These are phyloP conservation scores for Limonius californicus DNA, from an alignment of 1,140 invertebrate species.

Conservation along the genomic window DNA sequence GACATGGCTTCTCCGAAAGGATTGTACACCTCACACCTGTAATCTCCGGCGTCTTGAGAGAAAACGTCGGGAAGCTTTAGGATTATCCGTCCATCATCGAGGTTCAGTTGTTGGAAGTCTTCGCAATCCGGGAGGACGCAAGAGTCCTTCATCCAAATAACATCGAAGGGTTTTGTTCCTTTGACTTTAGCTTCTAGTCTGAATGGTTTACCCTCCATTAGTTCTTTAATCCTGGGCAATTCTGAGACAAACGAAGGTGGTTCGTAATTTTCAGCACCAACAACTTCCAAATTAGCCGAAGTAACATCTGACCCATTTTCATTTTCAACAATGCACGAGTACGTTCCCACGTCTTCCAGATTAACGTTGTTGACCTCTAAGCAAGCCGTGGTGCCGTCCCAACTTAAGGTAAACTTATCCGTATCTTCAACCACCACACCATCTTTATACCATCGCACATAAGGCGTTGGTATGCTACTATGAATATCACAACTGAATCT, in stretches of 20 bases:
- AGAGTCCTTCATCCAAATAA: constrained; percentile 69
- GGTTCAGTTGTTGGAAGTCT: constrained; percentile 59
- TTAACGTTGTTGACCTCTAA: constrained; percentile 54
- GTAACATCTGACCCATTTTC: constrained; percentile 52
- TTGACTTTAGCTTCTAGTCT: constrained; percentile 27
- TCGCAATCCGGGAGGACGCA: constrained; percentile 62
- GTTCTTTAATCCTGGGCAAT: constrained; percentile 27
- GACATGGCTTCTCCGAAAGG: constrained; percentile 55
- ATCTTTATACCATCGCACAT: constrained; percentile 60
- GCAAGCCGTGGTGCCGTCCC: constrained; percentile 47
- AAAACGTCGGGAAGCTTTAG: constrained; percentile 63
- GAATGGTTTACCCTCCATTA: constrained; percentile 25
- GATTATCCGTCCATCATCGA: constrained; percentile 57
- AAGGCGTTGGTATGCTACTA: constrained; percentile 54
- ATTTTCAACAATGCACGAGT: constrained; percentile 72
- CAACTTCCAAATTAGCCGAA: constrained; percentile 30
- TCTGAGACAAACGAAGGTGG: constrained; percentile 26
- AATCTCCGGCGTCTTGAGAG: constrained; percentile 66
- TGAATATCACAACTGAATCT: constrained; percentile 55
- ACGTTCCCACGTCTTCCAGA: constrained; percentile 56
- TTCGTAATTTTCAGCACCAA: constrained; percentile 19
- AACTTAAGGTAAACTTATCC: constrained; percentile 42
- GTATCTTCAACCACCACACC: constrained; percentile 49
- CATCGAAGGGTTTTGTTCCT: constrained; percentile 59
- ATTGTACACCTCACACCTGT: constrained; percentile 64